Evolutionary conservation across 2,888 invertebrate species (phyloP).

Genomic region (Abscondita cerata): DNA sequence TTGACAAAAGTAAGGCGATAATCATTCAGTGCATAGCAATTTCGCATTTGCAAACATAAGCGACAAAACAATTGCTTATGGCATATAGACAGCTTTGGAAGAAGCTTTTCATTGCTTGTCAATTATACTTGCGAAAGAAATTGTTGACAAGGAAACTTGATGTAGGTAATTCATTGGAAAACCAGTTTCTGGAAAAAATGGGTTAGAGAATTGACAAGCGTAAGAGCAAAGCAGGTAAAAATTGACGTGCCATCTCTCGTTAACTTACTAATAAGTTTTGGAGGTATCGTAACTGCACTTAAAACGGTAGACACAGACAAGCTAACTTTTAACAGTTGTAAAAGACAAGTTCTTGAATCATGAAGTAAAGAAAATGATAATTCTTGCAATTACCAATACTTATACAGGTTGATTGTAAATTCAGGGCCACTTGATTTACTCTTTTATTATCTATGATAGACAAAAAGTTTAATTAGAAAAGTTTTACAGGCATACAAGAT

Average conservation of each 20-base stretch:
- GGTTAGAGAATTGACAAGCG: slow-evolving; percentile 38
- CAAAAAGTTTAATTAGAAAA: no score
- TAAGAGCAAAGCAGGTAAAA: slow-evolving; percentile 40
- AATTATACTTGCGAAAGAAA: slow-evolving; percentile 40
- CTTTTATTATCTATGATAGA: no score
- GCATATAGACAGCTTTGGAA: slow-evolving; percentile 44
- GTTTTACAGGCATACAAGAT: no score
- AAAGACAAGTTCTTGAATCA: slow-evolving; percentile 37
- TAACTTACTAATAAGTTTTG: slow-evolving; percentile 38
- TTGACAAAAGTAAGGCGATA: slow-evolving; percentile 38
- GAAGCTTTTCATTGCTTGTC: slow-evolving; percentile 39
- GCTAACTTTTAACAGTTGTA: no score
- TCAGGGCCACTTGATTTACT: no score
- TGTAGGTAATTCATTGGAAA: slow-evolving; percentile 34
- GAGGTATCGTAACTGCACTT: slow-evolving; percentile 39
- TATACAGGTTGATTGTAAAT: no score
- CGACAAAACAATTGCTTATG: slow-evolving; percentile 39
- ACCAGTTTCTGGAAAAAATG: slow-evolving; percentile 36
- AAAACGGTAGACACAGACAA: slow-evolving; percentile 37
- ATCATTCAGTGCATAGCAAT: slow-evolving; percentile 42
- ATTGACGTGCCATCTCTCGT: slow-evolving; percentile 40
- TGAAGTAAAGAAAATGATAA: slow-evolving; percentile 36
- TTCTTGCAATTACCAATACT: no score
- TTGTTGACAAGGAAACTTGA: slow-evolving; percentile 39
- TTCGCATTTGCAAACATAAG: slow-evolving; percentile 42